Percentiles rank a stretch among this genome's conserved stretches.
Conservation (phyloP, 2,888 invertebrate genomes). For the Halictus quadricinctus region DNA sequence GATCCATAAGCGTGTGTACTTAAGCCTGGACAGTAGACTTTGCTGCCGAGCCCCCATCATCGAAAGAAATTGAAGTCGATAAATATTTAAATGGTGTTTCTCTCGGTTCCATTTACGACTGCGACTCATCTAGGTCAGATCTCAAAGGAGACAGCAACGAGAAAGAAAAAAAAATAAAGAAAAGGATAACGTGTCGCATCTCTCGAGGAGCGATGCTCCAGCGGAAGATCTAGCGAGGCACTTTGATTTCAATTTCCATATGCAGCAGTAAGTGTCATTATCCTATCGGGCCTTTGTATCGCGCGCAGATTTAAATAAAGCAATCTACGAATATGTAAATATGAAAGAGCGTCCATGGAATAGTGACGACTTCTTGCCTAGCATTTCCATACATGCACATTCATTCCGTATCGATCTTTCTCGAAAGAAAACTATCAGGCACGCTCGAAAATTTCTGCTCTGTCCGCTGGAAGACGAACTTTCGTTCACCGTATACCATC, state of each 20-base stretch:
- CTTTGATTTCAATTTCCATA: conserved; percentile 68
- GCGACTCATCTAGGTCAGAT: background rate
- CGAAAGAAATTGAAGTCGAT: background rate
- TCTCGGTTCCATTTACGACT: background rate
- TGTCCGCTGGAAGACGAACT: background rate
- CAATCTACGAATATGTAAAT: conserved; percentile 67
- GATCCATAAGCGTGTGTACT: too few species aligned
- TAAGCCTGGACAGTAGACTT: background rate
- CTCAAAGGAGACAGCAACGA: conserved; percentile 1
- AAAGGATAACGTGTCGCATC: background rate
- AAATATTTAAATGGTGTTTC: background rate
- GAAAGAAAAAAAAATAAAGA: background rate
- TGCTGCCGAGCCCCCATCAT: background rate
- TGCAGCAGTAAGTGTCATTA: conserved; percentile 67
- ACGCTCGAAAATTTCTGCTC: conserved; percentile 16
- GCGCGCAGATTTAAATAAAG: conserved; percentile 59
- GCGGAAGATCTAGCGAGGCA: conserved; percentile 40
- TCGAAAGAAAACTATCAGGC: conserved; percentile 18
- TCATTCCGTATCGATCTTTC: conserved; percentile 43
- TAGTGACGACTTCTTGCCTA: conserved; percentile 28
- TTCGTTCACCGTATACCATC: background rate
- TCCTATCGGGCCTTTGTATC: conserved; percentile 66
- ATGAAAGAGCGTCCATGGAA: conserved; percentile 37
- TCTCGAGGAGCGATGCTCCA: conserved; percentile 31
- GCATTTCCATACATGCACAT: conserved; percentile 52